Percentiles rank a stretch among this genome's conserved stretches.
Conservation (phyloP, 2,888 invertebrate species). For the Tromatobia lineatoria region DNA sequence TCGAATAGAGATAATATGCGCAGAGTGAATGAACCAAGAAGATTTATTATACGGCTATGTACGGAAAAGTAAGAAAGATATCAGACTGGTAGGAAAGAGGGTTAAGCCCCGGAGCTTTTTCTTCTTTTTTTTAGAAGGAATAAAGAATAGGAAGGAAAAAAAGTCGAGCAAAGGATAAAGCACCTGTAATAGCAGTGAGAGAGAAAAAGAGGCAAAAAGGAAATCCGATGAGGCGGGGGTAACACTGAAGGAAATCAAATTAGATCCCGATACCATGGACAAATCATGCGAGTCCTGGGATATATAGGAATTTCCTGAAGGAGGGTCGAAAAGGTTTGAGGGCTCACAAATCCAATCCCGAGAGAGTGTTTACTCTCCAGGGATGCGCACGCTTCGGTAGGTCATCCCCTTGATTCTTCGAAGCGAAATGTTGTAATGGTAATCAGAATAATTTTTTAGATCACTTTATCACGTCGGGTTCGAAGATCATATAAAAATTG, state of each 20-base stretch:
- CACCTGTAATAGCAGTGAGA: constrained; percentile 1
- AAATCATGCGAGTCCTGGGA: constrained; percentile 67
- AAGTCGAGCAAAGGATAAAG: constrained; percentile 21
- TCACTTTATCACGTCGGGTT: not conserved
- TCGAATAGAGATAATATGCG: constrained; percentile 58
- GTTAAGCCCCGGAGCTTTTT: constrained; percentile 42
- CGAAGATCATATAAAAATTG: not conserved
- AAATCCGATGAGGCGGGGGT: constrained; percentile 32
- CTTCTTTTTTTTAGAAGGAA: not conserved
- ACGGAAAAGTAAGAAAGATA: constrained; percentile 30
- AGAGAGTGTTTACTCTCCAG: constrained; percentile 73
- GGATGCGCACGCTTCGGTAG: constrained; percentile 47
- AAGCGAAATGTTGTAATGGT: constrained; percentile 10
- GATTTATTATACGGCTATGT: constrained; percentile 47
- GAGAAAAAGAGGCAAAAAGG: constrained; percentile 23
- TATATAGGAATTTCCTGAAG: constrained; percentile 30
- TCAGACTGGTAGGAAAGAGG: constrained; percentile 10
- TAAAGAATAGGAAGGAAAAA: constrained; percentile 36
- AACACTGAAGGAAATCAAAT: constrained; percentile 70
- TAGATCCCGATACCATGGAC: constrained; percentile 69
- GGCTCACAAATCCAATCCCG: constrained; percentile 71
- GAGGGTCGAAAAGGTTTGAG: constrained; percentile 25
- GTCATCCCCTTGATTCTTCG: constrained; percentile 46
- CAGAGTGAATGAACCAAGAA: constrained; percentile 59
- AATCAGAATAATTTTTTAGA: not conserved